A percentile compares a stretch with the other conserved stretches of the same genome.
These are phyloP conservation scores for Platycheirus rosarum DNA, from an alignment of 2,888 invertebrate genomes.

Conservation along the genomic window DNA sequence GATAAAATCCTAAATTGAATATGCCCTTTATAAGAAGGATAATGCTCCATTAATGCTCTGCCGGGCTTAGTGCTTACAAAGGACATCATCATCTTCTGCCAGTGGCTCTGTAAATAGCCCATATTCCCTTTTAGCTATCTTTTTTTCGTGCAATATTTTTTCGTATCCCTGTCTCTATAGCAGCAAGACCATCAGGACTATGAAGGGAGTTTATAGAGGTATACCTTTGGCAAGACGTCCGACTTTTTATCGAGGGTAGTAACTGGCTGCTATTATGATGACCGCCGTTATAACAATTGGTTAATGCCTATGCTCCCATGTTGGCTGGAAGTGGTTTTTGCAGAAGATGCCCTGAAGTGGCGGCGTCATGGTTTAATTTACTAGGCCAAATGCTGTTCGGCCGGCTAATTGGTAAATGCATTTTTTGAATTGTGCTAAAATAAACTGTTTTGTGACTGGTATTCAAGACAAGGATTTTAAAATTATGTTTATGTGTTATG, in stretches of 20 bases:
- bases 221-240: constrained; percentile 37
- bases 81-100: constrained; percentile 36
- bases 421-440: too few species aligned
- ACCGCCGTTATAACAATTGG: constrained; percentile 37
- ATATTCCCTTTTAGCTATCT: not conserved
- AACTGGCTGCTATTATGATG: constrained; percentile 27
- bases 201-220: not conserved
- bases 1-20: constrained; percentile 65
- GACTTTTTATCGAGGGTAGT: constrained; percentile 26
- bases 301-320: constrained; percentile 25
- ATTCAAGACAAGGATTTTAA: too few species aligned
- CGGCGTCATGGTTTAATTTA: constrained; percentile 23
- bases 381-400: constrained; percentile 2
- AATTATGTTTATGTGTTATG: too few species aligned
- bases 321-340: constrained; percentile 1
- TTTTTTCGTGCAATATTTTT: not conserved
- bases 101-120: constrained; percentile 38
- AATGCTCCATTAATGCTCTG: constrained; percentile 50
- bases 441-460: too few species aligned
- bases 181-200: not conserved
- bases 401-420: too few species aligned
- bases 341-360: not conserved
- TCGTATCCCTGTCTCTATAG: not conserved
- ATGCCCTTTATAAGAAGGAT: constrained; percentile 56
- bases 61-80: constrained; percentile 37